phyloP scores from a whole-genome alignment of 2,888 invertebrate genomes.

The Drosophila acutilabella region DNA sequence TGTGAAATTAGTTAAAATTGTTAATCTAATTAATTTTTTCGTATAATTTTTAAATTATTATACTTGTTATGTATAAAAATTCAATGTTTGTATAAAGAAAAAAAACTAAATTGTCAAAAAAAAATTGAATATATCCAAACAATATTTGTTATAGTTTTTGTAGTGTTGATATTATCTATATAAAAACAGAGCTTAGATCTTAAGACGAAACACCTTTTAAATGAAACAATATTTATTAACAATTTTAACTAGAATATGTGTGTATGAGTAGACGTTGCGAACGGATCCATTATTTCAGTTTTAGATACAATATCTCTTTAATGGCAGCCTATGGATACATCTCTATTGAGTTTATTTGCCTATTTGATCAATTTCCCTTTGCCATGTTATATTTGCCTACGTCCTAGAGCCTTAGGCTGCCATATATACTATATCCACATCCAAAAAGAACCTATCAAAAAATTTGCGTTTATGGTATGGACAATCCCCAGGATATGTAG shows the following conservation, averaged over 20 bases:
- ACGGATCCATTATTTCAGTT: slow-evolving; percentile 5
- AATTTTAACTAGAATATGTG: slow-evolving; percentile 35
- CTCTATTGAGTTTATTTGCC: slow-evolving; percentile 1
- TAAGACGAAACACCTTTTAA: slow-evolving; percentile 51
- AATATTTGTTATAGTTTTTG: slow-evolving; percentile 55
- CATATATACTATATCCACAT: slow-evolving; percentile 30
- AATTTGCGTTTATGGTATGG: slow-evolving; percentile 79
- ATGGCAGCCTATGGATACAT: background rate
- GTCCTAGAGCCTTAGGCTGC: slow-evolving; percentile 12
- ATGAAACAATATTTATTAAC: slow-evolving; percentile 52
- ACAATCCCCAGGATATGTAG: slow-evolving; percentile 73
- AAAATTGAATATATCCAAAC: slow-evolving; percentile 18
- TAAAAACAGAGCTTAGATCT: slow-evolving; percentile 10
- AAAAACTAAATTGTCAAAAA: slow-evolving; percentile 18
- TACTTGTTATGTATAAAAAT: slow-evolving; percentile 43
- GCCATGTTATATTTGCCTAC: background rate
- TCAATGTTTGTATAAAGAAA: slow-evolving; percentile 53
- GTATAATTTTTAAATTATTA: slow-evolving; percentile 35
- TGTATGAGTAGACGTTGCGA: slow-evolving; percentile 26
- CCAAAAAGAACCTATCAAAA: slow-evolving; percentile 59
- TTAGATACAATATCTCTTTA: slow-evolving; percentile 12
- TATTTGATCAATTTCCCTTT: background rate
- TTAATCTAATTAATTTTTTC: slow-evolving; percentile 28
- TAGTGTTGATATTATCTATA: slow-evolving; percentile 62
- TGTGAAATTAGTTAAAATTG: slow-evolving; percentile 54